Evolutionary conservation across 2,113 vertebrate genomes (phyloP).

Genomic region (Sturnira hondurensis): DNA sequence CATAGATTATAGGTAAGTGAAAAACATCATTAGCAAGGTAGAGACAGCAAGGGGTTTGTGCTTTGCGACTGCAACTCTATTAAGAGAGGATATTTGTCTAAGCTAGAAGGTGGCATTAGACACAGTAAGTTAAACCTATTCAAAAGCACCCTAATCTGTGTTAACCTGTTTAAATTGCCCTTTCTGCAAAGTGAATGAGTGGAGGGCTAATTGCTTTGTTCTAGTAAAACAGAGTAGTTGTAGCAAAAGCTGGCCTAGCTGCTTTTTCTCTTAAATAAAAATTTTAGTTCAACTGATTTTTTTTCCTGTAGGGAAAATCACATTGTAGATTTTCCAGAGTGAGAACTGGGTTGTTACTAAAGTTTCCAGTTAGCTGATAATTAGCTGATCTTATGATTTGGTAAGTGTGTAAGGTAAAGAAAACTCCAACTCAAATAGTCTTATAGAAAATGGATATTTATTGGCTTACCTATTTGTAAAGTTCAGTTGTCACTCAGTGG

Average conservation of each 20-base stretch:
- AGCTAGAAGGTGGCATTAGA: neutral
- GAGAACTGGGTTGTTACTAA: neutral
- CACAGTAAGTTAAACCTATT: neutral
- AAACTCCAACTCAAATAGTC: neutral
- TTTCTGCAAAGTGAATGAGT: neutral
- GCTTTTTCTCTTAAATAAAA: conserved; percentile 30
- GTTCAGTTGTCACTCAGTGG: neutral
- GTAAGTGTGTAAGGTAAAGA: neutral
- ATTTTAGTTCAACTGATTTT: conserved; percentile 20
- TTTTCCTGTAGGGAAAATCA: neutral
- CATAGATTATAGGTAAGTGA: neutral
- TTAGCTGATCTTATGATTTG: neutral
- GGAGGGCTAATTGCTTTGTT: neutral
- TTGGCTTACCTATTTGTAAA: neutral
- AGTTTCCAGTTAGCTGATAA: neutral
- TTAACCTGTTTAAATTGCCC: neutral
- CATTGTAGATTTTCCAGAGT: neutral
- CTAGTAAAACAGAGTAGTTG: neutral
- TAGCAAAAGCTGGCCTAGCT: neutral
- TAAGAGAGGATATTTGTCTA: neutral
- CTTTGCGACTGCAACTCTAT: neutral
- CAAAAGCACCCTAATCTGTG: neutral
- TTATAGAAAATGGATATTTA: neutral
- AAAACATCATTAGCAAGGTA: conserved; percentile 36
- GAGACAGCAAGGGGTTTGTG: neutral